Evolutionary conservation across 2,797 vertebrate genomes (phyloP).

Genomic region (Anas flavirostris): DNA sequence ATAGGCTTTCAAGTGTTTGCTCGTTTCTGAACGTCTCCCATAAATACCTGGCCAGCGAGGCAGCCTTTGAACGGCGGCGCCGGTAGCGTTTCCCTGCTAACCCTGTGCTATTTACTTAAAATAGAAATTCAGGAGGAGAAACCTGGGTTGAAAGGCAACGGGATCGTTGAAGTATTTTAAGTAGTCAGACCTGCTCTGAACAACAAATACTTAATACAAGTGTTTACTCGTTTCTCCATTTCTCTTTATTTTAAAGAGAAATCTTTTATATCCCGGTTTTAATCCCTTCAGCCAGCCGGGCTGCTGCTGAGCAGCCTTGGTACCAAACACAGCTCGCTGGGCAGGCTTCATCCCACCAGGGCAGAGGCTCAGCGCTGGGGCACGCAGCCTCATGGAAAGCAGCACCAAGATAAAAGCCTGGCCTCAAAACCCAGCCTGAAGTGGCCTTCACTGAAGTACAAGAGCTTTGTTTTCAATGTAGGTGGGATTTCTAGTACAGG

Average conservation of each 20-base stretch:
- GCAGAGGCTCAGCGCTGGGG: not conserved
- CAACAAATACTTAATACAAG: not conserved
- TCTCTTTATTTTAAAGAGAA: not conserved
- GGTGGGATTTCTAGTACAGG: not conserved
- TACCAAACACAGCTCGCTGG: not conserved
- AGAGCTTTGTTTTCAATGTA: not conserved
- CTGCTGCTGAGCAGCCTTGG: not conserved
- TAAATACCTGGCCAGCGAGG: conserved; percentile 22
- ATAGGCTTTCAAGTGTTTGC: not conserved
- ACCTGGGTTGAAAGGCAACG: not conserved
- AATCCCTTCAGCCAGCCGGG: not conserved
- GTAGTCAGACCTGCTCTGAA: not conserved
- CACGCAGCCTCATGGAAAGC: not conserved
- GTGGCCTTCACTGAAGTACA: not conserved
- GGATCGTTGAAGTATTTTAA: not conserved
- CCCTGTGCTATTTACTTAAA: conserved; percentile 21
- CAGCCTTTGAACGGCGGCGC: not conserved
- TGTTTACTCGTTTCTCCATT: not conserved
- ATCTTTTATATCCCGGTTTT: not conserved
- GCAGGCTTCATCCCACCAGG: not conserved
- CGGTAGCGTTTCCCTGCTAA: not conserved
- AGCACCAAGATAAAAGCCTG: not conserved
- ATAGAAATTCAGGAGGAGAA: conserved; percentile 9
- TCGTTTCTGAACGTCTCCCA: conserved; percentile 1
- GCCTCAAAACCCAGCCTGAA: not conserved